Evolutionary conservation across 2,797 vertebrate species (phyloP), one percentile per base, ranked within the genome.

Genomic region (Alcedo atthis): DNA sequence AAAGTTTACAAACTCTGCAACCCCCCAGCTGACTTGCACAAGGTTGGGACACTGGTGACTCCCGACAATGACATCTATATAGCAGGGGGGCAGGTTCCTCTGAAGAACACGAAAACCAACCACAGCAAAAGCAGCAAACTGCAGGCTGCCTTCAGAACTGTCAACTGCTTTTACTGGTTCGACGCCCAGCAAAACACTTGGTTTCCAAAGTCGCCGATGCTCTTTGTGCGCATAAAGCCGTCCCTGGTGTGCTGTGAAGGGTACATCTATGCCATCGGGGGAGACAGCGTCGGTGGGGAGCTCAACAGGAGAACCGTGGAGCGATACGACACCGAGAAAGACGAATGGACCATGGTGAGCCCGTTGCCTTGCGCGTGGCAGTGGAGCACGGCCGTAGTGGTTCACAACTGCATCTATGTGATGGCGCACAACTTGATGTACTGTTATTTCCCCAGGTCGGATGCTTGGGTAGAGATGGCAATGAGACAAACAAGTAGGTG

Each of bases 41-140:
- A 99, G 94, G 98, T 99, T 48, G 99, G 99, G 10, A 98, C 99
- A 0, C 98, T 99, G 1, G 99, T 99, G 22, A 99, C 99, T 18
- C 99, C 99, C 0, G 99, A 99, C 93, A 99, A 99, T 11, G 99
- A 99, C 66, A 98, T 99, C 82, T 99, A 99, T 86, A 99, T 99
- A 90, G 99, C 99, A 10, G 99, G 99, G 3, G 99, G 99, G 14
- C 99, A 99, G 53, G 98, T 99, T 89, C 98, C 99, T 6, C 97
- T 99, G 84, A 99, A 99, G 96, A 99, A 98, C 94, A 96, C 98
- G 1, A 98, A 99, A 97, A 97, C 98, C 90, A 98, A 98, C 93
- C 98, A 99, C 81, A 98, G 98, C 91, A 99, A 99, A 97, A 98
- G 98, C 35, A 98, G 98, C 91, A 99, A 98, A 97, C 95, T 99